Evolutionary conservation across 1,140 invertebrate species (phyloP).

Genomic region (Augochlora pura): DNA sequence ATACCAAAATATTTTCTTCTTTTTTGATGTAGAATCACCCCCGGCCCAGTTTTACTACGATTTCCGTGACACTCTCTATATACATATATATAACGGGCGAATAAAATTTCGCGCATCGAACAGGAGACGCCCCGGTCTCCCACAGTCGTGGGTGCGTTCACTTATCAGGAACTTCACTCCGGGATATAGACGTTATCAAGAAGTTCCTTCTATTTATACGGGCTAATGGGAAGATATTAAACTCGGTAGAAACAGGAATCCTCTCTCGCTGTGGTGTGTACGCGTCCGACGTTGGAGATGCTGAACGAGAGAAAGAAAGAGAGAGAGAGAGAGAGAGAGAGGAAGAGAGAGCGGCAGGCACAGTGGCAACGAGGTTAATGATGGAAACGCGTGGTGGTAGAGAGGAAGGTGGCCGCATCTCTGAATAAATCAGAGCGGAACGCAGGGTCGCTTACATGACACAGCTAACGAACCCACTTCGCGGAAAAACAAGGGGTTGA

Average conservation of each 20-base stretch:
- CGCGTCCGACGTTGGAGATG: too few relatives aligned
- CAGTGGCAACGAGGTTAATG: constrained; percentile 23
- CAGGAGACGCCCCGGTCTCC: too few relatives aligned
- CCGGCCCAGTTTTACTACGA: too few relatives aligned
- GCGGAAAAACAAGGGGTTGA: constrained; percentile 57
- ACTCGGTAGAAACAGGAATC: neutral
- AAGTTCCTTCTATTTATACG: constrained; percentile 6
- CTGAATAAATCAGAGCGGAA: constrained; percentile 48
- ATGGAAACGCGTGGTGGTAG: neutral
- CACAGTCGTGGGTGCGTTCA: neutral
- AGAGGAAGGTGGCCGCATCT: constrained; percentile 22
- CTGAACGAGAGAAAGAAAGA: too few relatives aligned
- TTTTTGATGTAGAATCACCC: too few relatives aligned
- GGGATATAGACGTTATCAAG: neutral
- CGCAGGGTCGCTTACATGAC: constrained; percentile 30
- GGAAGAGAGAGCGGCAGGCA: too few relatives aligned
- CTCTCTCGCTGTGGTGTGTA: too few relatives aligned
- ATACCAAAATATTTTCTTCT: too few relatives aligned
- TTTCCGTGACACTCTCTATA: too few relatives aligned
- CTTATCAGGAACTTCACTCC: neutral
- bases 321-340: too few relatives aligned
- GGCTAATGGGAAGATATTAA: constrained; percentile 6
- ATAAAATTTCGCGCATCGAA: too few relatives aligned
- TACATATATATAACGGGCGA: too few relatives aligned
- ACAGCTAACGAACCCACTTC: constrained; percentile 53